Conservation (phyloP, 2,888 invertebrate species). For the Hydropsyche betteni region DNA sequence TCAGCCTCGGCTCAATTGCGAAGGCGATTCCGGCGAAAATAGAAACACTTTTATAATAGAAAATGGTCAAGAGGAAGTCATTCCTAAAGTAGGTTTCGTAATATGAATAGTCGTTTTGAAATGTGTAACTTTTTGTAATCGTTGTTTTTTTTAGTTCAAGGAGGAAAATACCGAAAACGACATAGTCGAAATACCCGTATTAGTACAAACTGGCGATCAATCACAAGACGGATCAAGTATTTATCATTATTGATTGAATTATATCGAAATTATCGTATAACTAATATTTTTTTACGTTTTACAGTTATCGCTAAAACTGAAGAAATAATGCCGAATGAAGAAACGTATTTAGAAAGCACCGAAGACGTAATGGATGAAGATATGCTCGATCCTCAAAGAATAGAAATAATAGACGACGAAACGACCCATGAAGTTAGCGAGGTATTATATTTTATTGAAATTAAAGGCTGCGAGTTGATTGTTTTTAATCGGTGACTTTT, state of each 20-base stretch:
- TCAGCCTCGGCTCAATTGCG: conserved; percentile 74
- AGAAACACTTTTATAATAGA: conserved; percentile 45
- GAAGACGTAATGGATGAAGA: conserved; percentile 37
- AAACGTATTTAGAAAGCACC: conserved; percentile 26
- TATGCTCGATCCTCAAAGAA: conserved; percentile 40
- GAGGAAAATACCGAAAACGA: neutral
- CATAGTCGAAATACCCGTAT: conserved; percentile 19
- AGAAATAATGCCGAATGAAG: conserved; percentile 25
- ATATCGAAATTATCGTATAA: neutral
- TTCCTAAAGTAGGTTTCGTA: conserved; percentile 15
- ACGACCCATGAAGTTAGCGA: conserved; percentile 32
- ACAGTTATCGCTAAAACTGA: conserved; percentile 18
- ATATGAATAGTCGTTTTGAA: neutral
- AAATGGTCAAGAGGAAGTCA: conserved; percentile 44
- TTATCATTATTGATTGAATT: neutral
- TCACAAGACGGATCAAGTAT: conserved; percentile 19
- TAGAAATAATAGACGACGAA: conserved; percentile 44
- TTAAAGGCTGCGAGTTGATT: too few species aligned
- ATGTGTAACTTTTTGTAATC: neutral
- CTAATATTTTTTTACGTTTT: neutral
- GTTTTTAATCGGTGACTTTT: neutral
- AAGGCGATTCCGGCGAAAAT: conserved; percentile 51
- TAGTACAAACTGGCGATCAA: conserved; percentile 7
- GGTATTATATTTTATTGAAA: neutral
- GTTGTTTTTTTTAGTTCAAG: conserved; percentile 15